A percentile compares a stretch with the other conserved stretches of the same genome.
phyloP scores from a whole-genome alignment of 2,797 vertebrate species.

The Leptoclinus maculatus region DNA sequence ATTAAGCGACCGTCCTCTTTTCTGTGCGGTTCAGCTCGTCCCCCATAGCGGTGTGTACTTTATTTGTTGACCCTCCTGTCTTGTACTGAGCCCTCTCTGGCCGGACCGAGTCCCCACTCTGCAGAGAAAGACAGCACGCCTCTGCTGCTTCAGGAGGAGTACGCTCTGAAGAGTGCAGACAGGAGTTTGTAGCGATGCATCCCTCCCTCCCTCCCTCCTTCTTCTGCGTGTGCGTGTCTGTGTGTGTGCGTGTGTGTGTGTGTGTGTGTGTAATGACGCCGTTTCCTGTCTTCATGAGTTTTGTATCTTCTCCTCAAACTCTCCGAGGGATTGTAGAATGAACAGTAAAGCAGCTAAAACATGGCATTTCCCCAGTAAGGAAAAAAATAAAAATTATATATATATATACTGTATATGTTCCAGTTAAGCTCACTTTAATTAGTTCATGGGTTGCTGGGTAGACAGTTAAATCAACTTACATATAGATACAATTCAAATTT shows the following conservation, averaged over 20 bases:
- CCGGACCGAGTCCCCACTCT: slow-evolving; percentile 33
- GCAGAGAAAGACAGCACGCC: slow-evolving; percentile 40
- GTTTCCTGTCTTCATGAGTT: slow-evolving; percentile 78
- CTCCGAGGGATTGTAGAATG: slow-evolving; percentile 79
- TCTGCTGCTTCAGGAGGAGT: slow-evolving; percentile 58
- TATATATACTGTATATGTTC: not conserved
- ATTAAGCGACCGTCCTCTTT: slow-evolving; percentile 10
- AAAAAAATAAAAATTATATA: not conserved
- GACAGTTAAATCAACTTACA: not conserved
- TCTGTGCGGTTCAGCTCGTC: slow-evolving; percentile 51
- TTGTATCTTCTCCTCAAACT: slow-evolving; percentile 86
- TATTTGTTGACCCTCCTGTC: not conserved
- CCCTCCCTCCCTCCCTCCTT: slow-evolving; percentile 40
- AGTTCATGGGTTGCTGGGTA: not conserved
- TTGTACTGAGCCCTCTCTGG: not conserved
- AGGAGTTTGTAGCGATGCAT: slow-evolving; percentile 68
- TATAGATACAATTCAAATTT: not conserved
- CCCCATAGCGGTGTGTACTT: slow-evolving; percentile 56
- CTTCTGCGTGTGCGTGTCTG: not conserved
- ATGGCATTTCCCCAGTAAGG: not conserved
- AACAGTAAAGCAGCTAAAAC: too few relatives aligned
- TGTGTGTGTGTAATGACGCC: slow-evolving; percentile 7
- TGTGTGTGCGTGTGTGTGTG: not conserved
- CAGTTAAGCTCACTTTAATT: not conserved
- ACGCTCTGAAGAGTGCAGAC: slow-evolving; percentile 50